A percentile compares a stretch with the other conserved stretches of the same genome.
phyloP scores from a whole-genome alignment of 2,797 vertebrate genomes.

The Neomorphus geoffroyi region DNA sequence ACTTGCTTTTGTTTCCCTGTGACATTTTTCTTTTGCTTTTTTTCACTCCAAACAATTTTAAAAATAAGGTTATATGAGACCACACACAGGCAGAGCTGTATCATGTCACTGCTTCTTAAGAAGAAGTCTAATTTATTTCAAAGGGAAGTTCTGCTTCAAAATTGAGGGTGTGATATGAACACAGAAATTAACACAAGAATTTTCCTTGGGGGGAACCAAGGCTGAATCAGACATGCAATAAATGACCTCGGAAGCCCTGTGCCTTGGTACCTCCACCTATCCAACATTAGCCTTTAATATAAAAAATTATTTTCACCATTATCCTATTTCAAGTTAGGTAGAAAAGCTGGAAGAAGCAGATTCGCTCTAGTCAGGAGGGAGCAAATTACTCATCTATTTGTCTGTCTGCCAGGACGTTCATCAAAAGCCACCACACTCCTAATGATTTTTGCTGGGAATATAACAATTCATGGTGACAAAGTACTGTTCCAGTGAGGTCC shows the following conservation, averaged over 20 bases:
- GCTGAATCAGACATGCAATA: constrained; percentile 66
- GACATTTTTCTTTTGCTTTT: constrained; percentile 27
- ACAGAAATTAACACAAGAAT: constrained; percentile 65
- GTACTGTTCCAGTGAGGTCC: rapidly evolving
- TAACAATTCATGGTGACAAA: background rate
- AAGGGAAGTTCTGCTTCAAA: constrained; percentile 65
- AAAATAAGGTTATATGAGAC: constrained; percentile 44
- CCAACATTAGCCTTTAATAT: background rate
- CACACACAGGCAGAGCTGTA: constrained; percentile 58
- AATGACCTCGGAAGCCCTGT: constrained; percentile 52
- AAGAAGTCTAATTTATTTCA: constrained; percentile 70
- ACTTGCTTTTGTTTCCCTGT: constrained; percentile 28
- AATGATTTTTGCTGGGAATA: background rate
- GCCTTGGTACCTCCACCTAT: background rate
- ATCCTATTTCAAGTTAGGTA: background rate
- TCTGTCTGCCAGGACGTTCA: background rate
- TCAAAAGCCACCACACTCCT: background rate
- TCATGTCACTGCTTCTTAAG: constrained; percentile 55
- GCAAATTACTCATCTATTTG: background rate
- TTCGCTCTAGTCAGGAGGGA: background rate
- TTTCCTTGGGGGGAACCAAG: constrained; percentile 64
- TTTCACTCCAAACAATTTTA: constrained; percentile 27
- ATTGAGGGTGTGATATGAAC: constrained; percentile 68
- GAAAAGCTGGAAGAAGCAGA: constrained; percentile 9
- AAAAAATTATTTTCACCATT: background rate